Conservation (phyloP, 2,113 vertebrate genomes). For the Strigops habroptila region DNA sequence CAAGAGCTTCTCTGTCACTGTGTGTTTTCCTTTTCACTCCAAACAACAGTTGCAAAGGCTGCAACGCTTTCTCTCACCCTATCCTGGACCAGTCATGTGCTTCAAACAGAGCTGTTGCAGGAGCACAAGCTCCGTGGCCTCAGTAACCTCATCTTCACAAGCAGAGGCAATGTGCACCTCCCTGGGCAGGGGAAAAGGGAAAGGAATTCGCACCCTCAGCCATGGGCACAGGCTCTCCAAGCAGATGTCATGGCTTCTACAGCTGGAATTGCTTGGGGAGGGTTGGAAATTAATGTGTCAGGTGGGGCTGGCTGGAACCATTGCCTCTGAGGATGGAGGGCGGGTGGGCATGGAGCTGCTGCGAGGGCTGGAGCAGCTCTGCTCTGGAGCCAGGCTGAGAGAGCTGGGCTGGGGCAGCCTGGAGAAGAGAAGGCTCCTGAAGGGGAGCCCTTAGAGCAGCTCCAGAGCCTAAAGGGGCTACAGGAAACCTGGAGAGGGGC, state of each 20-base stretch:
- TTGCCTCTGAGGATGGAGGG: not conserved
- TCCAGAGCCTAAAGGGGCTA: no score
- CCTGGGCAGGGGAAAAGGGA: not conserved
- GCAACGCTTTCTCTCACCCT: not conserved
- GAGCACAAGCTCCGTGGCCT: not conserved
- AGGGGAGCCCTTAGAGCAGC: no score
- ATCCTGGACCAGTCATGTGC: not conserved
- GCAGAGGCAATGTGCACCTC: accelerated
- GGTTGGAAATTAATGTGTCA: accelerated
- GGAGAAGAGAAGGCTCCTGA: not conserved
- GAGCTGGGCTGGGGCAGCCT: not conserved
- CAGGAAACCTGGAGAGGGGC: no score
- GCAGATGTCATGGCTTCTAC: not conserved
- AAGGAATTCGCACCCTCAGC: not conserved
- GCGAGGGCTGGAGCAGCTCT: not conserved
- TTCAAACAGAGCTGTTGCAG: not conserved
- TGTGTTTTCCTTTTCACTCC: not conserved
- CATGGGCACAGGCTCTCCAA: not conserved
- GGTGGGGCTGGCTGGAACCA: not conserved
- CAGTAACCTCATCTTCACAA: not conserved
- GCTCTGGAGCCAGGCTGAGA: not conserved
- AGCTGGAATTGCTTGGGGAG: not conserved
- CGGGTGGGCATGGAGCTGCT: no score
- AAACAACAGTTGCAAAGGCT: not conserved
- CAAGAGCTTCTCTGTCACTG: not conserved